A percentile compares a stretch with the other conserved stretches of the same genome.
Evolutionary conservation across 2,113 vertebrate species (phyloP).

Genomic region (Chamaetylas fuelleborni): DNA sequence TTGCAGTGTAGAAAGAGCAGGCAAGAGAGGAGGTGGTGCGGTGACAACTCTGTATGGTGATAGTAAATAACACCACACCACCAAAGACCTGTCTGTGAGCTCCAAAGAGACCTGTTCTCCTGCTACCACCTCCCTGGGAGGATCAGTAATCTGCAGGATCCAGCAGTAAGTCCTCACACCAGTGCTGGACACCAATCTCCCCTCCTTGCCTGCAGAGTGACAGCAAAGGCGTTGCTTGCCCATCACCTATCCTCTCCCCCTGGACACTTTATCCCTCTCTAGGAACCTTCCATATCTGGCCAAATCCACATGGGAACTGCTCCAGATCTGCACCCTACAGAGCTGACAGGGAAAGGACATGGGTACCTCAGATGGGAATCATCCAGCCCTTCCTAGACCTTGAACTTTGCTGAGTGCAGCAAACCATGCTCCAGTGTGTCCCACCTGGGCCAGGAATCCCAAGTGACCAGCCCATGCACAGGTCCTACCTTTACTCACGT

Average conservation of each 20-base stretch:
- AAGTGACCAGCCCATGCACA: background rate
- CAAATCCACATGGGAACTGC: background rate
- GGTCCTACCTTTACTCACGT: background rate
- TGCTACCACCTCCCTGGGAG: background rate
- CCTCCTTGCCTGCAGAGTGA: rapidly evolving
- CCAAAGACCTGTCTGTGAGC: background rate
- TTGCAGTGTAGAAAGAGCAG: background rate
- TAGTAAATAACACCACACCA: background rate
- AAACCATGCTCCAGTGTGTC: background rate
- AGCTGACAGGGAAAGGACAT: background rate
- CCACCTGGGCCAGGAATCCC: background rate
- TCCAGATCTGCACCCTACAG: background rate
- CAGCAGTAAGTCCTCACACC: background rate
- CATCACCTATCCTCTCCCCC: rapidly evolving
- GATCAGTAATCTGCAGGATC: background rate
- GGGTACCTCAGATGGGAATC: background rate
- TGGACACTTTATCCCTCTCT: background rate
- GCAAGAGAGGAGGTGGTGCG: background rate
- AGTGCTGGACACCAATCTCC: background rate
- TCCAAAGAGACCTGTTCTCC: background rate
- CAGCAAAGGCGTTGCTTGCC: background rate
- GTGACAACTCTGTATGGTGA: rapidly evolving
- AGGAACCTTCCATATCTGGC: background rate
- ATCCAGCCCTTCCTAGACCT: background rate
- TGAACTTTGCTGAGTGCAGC: background rate